Evolutionary conservation across 2,888 invertebrate genomes (phyloP), one percentile per base, ranked within the genome.

Genomic region (Periphyllus acericola): DNA sequence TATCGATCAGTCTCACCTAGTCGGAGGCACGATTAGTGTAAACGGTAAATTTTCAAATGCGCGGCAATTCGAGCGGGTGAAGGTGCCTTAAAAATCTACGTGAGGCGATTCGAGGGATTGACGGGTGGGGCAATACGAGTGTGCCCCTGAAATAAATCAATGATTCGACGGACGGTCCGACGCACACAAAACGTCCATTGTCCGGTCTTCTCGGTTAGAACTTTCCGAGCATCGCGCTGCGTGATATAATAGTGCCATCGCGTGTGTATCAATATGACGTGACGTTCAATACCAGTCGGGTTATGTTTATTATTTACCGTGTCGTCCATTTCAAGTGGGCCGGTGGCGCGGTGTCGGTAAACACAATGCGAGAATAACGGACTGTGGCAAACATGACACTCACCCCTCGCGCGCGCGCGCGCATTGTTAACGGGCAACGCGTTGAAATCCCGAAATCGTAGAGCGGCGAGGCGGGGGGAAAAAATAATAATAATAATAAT

Each of bases 281-380:
- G 36, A 3, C 36, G 6, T 36, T 36, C 36, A 5, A 68, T 40
- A 82, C 17, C 52, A 55, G 71, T 82, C 17, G 17, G 32, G 32
- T 82, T 82, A 25, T 52, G 32, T 82, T 82, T 82, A 71, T 68
- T 21, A 46, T 46, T 36, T 81, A 32, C 52, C 8, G 52, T 83
- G n/a, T n/a, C n/a, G n/a, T n/a, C n/a, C n/a, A n/a, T n/a, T 83
- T 83, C 83, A 29, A 83, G 72, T 83, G 72, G 72, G 25, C 21
- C 55, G 29, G 36, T 29, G 32, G 40, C 66, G 46, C 46, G 46
- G 25, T 36, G 29, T 80, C 29, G 40, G 40, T 29, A 81, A 81
- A 81, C 66, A 81, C 60, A 60, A 60, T n/a, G 34, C 81, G 29
- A 68, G 55, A 60, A 36, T 68, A 40, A 21, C 17, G 55, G 40